These are phyloP conservation scores for Uropetala carovei DNA, from an alignment of 2,888 invertebrate species.

Conservation along the genomic window DNA sequence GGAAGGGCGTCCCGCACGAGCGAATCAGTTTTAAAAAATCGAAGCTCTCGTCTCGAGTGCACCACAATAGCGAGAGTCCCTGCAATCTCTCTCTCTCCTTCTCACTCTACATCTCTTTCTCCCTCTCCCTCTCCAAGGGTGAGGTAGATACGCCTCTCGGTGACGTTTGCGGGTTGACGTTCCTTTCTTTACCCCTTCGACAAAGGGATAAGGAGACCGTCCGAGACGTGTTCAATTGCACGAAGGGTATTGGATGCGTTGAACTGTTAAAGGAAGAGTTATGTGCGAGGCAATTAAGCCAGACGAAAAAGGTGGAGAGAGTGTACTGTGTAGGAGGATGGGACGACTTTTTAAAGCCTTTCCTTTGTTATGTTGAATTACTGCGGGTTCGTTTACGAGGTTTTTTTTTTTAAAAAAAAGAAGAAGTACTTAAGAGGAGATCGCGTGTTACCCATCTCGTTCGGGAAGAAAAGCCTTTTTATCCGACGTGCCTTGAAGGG, in stretches of 20 bases:
- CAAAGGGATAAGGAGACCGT: not conserved
- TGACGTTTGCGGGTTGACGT: not conserved
- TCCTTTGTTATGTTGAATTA: constrained; percentile 1
- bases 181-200: not conserved
- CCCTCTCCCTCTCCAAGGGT: too few relatives aligned
- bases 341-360: not conserved
- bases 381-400: not conserved
- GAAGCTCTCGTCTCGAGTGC: not conserved
- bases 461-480: not conserved
- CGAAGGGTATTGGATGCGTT: not conserved
- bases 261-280: not conserved
- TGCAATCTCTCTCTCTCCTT: not conserved
- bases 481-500: not conserved
- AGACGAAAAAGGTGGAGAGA: not conserved
- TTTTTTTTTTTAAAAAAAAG: not conserved
- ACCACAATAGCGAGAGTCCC: not conserved
- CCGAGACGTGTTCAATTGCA: not conserved
- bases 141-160: too few relatives aligned
- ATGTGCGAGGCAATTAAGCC: not conserved
- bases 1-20: not conserved
- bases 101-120: not conserved
- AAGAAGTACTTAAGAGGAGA: not conserved
- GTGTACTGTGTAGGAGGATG: not conserved
- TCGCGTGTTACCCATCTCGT: not conserved
- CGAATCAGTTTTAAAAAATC: not conserved